These are phyloP conservation scores for Sitta europaea DNA, from an alignment of 2,113 vertebrate species.

Conservation along the genomic window DNA sequence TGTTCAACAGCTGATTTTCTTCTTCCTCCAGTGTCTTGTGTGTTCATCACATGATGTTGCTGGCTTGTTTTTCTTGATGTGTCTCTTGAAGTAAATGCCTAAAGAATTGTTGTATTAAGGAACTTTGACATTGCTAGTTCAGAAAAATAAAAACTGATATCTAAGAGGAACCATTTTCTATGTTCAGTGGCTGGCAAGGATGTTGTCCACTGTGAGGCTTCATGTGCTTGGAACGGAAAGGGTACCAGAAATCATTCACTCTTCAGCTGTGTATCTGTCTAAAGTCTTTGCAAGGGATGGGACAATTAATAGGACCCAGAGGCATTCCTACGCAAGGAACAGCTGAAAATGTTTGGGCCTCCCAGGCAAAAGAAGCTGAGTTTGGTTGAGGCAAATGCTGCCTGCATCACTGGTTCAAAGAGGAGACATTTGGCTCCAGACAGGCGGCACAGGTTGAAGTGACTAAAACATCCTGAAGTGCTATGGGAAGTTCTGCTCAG, in stretches of 20 bases:
- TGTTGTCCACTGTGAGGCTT: not conserved
- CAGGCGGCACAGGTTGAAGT: slow-evolving; percentile 34
- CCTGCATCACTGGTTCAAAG: not conserved
- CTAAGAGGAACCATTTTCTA: not conserved
- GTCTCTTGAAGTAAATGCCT: not conserved
- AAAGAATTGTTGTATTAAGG: not conserved
- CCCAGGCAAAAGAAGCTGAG: not conserved
- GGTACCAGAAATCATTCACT: not conserved
- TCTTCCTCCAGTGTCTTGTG: not conserved
- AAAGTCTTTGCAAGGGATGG: not conserved
- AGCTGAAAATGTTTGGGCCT: not conserved
- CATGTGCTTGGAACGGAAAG: not conserved
- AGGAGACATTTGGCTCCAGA: slow-evolving; percentile 1
- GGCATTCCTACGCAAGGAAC: not conserved
- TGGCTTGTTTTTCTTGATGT: not conserved
- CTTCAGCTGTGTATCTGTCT: not conserved
- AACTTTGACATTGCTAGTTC: not conserved
- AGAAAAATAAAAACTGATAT: not conserved
- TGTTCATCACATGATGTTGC: not conserved
- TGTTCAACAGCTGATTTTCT: not conserved
- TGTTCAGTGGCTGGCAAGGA: not conserved
- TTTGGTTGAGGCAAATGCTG: not conserved
- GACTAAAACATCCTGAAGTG: slow-evolving; percentile 56
- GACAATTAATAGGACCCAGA: not conserved
- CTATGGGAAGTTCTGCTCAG: slow-evolving; percentile 29